phyloP scores from a whole-genome alignment of 1,140 invertebrate genomes.

The Papilio dardanus region DNA sequence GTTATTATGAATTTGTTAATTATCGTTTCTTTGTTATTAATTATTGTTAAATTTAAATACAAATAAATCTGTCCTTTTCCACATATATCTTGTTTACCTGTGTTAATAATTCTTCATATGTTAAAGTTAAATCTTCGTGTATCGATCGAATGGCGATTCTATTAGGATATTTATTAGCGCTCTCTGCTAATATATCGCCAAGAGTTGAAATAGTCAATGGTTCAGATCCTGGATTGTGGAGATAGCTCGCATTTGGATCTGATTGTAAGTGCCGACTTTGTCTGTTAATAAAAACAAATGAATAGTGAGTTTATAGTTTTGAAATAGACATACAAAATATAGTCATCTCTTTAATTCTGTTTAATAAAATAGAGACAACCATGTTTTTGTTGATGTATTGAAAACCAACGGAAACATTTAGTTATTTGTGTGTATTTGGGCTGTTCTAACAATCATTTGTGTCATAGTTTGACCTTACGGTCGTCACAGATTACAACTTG shows the following conservation, averaged over 20 bases:
- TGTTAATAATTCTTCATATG: constrained; percentile 84
- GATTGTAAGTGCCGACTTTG: constrained; percentile 43
- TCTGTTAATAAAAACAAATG: constrained; percentile 41
- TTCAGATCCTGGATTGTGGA: constrained; percentile 82
- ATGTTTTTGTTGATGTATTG: background rate
- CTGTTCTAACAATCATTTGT: background rate
- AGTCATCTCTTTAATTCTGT: background rate
- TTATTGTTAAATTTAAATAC: no score
- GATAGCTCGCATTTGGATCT: constrained; percentile 62
- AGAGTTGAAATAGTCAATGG: constrained; percentile 85
- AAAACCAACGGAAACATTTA: background rate
- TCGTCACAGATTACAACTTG: background rate
- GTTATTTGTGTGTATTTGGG: background rate
- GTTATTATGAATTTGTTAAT: no score
- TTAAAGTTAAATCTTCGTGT: constrained; percentile 84
- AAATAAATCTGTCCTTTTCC: no score
- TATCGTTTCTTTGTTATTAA: no score
- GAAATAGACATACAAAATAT: background rate
- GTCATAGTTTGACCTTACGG: background rate
- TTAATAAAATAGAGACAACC: background rate
- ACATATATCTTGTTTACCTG: constrained; percentile 81
- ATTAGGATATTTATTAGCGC: constrained; percentile 83
- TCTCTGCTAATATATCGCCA: constrained; percentile 84
- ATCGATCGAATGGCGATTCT: constrained; percentile 84
- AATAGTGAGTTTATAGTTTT: background rate